phyloP scores from a whole-genome alignment of 1,140 invertebrate genomes.

The Brachionus sp. region DNA sequence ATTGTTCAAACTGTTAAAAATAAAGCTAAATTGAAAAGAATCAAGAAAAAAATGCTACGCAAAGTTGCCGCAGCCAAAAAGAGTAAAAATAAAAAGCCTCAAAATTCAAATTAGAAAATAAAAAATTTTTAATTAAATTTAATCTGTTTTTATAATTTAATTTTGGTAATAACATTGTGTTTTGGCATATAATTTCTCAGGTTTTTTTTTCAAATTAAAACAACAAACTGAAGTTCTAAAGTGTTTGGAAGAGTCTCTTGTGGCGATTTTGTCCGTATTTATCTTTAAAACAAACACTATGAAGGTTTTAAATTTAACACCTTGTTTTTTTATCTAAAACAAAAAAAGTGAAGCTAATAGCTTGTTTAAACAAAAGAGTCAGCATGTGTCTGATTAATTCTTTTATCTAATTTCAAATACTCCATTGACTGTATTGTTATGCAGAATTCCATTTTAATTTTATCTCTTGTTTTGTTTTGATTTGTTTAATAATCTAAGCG shows the following conservation, averaged over 20 bases:
- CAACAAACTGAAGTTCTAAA: background rate
- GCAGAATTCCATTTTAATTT: background rate
- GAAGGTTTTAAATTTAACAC: background rate
- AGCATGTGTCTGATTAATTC: background rate
- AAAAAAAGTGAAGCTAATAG: background rate
- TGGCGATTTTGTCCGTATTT: background rate
- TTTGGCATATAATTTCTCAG: background rate
- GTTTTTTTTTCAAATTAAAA: background rate
- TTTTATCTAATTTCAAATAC: background rate
- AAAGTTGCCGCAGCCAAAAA: conserved; percentile 28
- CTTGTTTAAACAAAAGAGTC: background rate
- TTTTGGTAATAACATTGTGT: background rate
- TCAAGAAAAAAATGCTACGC: background rate
- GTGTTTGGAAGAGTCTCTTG: background rate
- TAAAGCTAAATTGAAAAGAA: conserved; percentile 2
- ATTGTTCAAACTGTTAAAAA: conserved; percentile 27
- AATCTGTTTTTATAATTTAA: background rate
- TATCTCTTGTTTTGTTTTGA: background rate
- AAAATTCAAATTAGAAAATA: background rate
- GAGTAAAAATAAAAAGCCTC: conserved; percentile 9
- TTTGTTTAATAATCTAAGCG: too few relatives aligned
- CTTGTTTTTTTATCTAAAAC: background rate
- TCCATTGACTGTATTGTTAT: background rate
- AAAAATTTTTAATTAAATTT: background rate
- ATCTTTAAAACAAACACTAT: background rate